Percentiles rank a stretch among this genome's conserved stretches.
phyloP scores from a whole-genome alignment of 2,113 vertebrate genomes.

The Jaculus jaculus region DNA sequence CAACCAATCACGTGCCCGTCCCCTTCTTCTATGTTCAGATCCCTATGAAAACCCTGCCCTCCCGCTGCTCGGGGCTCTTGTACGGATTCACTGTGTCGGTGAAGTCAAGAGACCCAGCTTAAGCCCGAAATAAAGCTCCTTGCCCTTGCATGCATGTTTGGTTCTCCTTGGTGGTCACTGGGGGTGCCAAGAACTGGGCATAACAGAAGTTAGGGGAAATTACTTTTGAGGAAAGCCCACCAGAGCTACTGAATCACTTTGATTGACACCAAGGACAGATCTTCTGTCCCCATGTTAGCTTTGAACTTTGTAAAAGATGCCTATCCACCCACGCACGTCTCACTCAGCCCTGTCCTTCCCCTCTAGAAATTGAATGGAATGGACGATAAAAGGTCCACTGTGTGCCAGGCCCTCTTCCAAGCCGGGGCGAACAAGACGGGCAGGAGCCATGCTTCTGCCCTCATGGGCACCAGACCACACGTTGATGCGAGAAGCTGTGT shows the following conservation, averaged over 20 bases:
- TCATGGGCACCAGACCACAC: neutral
- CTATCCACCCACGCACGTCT: neutral
- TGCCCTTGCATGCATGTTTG: too few relatives aligned
- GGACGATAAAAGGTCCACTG: neutral
- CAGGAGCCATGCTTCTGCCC: neutral
- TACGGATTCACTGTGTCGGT: too few relatives aligned
- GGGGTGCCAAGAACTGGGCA: too few relatives aligned
- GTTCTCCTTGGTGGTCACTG: too few relatives aligned
- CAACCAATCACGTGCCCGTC: too few relatives aligned
- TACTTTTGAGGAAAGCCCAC: neutral
- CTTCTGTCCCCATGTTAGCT: neutral
- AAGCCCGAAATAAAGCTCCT: too few relatives aligned
- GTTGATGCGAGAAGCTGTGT: neutral
- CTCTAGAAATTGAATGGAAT: too few relatives aligned
- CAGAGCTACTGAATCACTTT: neutral
- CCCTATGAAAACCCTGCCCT: too few relatives aligned
- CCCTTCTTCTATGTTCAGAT: too few relatives aligned
- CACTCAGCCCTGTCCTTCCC: neutral
- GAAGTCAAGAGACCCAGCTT: too few relatives aligned
- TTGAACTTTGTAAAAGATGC: neutral
- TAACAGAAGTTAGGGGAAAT: too few relatives aligned
- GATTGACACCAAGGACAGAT: neutral
- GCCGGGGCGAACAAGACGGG: neutral
- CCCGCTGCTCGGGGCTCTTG: too few relatives aligned
- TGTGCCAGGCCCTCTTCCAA: neutral